Conservation (phyloP, 2,888 invertebrate species). For the Chouioia cunea region DNA sequence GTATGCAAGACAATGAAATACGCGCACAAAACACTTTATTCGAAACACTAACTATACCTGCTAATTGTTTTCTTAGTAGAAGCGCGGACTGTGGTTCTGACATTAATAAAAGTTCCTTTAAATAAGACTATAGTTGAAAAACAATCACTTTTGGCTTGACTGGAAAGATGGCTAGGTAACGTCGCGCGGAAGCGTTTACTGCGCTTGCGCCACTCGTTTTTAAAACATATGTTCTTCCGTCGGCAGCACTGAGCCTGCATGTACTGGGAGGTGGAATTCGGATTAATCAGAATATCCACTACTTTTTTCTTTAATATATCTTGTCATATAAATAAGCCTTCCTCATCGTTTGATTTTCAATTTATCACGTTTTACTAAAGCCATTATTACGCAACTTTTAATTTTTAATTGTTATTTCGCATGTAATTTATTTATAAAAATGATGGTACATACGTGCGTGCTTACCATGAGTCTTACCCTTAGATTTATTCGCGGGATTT, state of each 20-base stretch:
- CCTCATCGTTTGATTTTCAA: no score
- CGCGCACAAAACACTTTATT: constrained; percentile 22
- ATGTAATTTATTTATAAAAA: no score
- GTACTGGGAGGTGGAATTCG: no score
- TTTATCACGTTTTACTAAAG: no score
- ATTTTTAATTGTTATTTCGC: no score
- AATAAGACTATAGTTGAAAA: constrained; percentile 80
- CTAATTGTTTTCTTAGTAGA: constrained; percentile 94
- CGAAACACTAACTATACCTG: constrained; percentile 75
- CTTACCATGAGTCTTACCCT: no score
- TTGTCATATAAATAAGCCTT: no score
- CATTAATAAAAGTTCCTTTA: constrained; percentile 89
- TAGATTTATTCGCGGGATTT: no score
- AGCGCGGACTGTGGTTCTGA: constrained; percentile 96
- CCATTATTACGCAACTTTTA: no score
- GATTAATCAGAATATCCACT: no score
- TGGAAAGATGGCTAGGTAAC: constrained; percentile 78
- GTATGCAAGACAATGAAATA: not conserved
- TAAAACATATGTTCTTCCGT: constrained; percentile 67
- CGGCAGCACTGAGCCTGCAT: constrained; percentile 46
- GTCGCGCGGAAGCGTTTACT: constrained; percentile 61
- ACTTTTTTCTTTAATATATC: no score
- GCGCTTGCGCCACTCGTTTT: constrained; percentile 63
- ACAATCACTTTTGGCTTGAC: constrained; percentile 78
- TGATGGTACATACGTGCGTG: no score